These are phyloP conservation scores for Rhaphigaster nebulosa DNA, from an alignment of 2,888 invertebrate species.

Conservation along the genomic window DNA sequence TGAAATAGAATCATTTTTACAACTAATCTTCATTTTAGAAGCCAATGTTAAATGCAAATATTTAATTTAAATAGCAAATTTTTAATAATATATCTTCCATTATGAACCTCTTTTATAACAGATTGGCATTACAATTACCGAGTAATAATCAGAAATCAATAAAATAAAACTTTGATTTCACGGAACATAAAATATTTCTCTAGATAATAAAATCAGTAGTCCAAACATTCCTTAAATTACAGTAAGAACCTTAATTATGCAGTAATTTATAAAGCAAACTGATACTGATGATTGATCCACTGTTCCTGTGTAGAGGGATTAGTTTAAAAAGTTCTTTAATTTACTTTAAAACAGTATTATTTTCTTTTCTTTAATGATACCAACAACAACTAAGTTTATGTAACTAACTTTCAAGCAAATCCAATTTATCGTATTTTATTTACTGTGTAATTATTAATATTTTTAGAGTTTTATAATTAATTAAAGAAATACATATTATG, in stretches of 20 bases:
- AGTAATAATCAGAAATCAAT: neutral
- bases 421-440: neutral
- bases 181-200: neutral
- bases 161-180: neutral
- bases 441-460: neutral
- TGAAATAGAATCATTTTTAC: neutral
- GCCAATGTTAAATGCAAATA: neutral
- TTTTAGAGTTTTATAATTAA: neutral
- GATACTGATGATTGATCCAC: neutral
- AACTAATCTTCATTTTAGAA: slow-evolving; percentile 12
- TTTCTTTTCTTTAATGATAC: too few species aligned
- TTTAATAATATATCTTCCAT: neutral
- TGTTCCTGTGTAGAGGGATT: neutral
- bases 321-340: neutral
- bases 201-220: neutral
- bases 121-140: neutral
- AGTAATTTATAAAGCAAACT: neutral
- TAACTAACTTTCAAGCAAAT: neutral
- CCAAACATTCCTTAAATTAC: neutral
- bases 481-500: neutral
- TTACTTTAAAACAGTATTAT: too few species aligned
- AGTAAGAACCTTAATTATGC: neutral
- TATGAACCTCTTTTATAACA: neutral
- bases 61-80: slow-evolving; percentile 35
- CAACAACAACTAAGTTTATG: neutral